Evolutionary conservation across 2,888 invertebrate species (phyloP), one percentile per base, ranked within the genome.

Genomic region (Dolomedes plantarius): DNA sequence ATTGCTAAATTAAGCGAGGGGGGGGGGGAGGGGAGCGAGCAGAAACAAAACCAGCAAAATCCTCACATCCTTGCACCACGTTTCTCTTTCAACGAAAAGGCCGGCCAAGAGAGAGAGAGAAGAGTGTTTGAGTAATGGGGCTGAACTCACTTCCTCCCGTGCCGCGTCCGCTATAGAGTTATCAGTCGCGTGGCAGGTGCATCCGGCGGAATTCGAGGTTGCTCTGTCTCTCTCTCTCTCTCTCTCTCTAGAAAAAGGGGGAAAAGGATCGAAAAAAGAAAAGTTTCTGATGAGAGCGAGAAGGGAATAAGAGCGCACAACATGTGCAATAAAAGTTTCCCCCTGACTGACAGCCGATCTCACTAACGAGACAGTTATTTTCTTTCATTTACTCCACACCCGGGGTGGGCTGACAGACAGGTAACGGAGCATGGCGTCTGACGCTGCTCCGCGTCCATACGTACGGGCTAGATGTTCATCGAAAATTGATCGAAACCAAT

Each of bases 161-260:
- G n/a, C 3, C 56, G 56, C 56, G 56, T 56, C 56, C 56, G 56
- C 46, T 46, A 5, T 56, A 36, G 7, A 56, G 46, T 80, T 85
- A 85, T 85, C 83, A 77, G 83, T 77, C 83, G 83, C 83, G 83
- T 85, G 83, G 83, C 83, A 85, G 83, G 83, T 85, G 83, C 83
- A 77, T 85, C 83, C 83, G 64, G 68, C 68, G 67, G 67, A 36
- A 67, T 56, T 56, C 56, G 56, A 7, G 19, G 23, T 23, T 1
- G 13, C 16, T 56, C 56, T 56, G 23, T 56, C 23, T 56, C 16
- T 2, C 23, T 56, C 56, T n/a, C n/a, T n/a, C 16, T 56, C 56
- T 56, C 23, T 56, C 23, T 56, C 16, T 2, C 23, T 56, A 56
- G 11, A 56, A 16, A 56, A 11, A 56, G 56, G 16, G 56, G 9